Evolutionary conservation across 2,797 vertebrate species (phyloP).

Genomic region (Oreonectes daqikongensis): DNA sequence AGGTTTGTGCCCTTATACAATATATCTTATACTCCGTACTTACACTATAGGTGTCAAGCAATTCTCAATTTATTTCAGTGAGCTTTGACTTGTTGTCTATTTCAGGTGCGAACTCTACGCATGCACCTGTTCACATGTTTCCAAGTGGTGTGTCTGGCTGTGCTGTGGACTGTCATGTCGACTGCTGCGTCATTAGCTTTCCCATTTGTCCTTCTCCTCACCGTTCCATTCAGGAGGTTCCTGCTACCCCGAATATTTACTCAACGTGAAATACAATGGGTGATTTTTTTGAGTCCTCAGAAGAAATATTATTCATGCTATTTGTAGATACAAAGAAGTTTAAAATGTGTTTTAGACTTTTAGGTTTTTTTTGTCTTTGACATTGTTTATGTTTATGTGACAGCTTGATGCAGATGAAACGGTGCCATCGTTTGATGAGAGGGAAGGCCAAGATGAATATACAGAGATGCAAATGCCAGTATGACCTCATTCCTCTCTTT

Average conservation of each 20-base stretch:
- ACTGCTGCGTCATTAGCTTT: slow-evolving; percentile 88
- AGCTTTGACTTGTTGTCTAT: slow-evolving; percentile 17
- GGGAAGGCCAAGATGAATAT: slow-evolving; percentile 86
- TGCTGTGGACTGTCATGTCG: slow-evolving; percentile 92
- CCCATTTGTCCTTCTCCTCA: slow-evolving; percentile 91
- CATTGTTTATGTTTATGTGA: neutral
- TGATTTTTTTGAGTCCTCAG: slow-evolving; percentile 70
- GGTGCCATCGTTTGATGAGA: slow-evolving; percentile 83
- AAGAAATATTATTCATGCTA: neutral
- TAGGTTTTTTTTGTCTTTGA: slow-evolving; percentile 2
- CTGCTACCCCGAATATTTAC: slow-evolving; percentile 86
- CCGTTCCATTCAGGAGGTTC: slow-evolving; percentile 86
- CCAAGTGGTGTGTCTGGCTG: slow-evolving; percentile 85
- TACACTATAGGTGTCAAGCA: neutral
- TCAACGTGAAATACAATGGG: slow-evolving; percentile 85
- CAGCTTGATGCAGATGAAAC: slow-evolving; percentile 88
- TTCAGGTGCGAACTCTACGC: slow-evolving; percentile 85
- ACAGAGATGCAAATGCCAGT: slow-evolving; percentile 90
- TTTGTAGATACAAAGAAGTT: neutral
- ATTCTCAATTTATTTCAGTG: neutral
- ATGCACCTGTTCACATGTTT: slow-evolving; percentile 92
- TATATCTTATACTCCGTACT: neutral
- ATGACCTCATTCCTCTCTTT: slow-evolving; percentile 63
- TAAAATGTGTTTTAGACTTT: too few relatives aligned
- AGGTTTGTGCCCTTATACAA: slow-evolving; percentile 71